phyloP scores from a whole-genome alignment of 92 coral and sea anemone species.

The Epizoanthus scotinus region DNA sequence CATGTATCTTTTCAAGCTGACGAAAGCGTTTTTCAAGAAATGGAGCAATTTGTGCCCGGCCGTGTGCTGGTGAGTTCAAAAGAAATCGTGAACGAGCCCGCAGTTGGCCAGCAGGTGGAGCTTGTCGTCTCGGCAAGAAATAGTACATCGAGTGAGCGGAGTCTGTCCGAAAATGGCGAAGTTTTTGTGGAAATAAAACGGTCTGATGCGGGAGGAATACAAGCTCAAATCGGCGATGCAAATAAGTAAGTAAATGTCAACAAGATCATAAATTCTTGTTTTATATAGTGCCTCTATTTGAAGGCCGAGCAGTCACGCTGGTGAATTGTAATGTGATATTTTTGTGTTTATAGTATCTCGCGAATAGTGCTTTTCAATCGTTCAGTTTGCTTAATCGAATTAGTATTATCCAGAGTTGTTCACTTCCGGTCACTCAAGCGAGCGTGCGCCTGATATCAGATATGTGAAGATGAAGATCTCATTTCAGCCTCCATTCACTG shows the following conservation, averaged over 20 bases:
- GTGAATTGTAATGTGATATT: no score
- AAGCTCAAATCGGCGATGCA: slow-evolving; percentile 26
- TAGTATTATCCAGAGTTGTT: no score
- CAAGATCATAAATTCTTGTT: neutral
- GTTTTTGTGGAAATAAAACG: slow-evolving; percentile 29
- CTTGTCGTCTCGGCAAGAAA: slow-evolving; percentile 17
- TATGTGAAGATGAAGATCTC: no score
- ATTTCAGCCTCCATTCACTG: no score
- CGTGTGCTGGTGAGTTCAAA: slow-evolving; percentile 28
- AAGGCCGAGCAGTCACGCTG: no score
- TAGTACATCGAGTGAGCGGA: slow-evolving; percentile 11
- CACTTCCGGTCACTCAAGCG: no score
- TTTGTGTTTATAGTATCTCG: no score
- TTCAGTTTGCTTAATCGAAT: no score
- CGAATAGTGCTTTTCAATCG: no score
- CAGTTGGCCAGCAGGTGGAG: slow-evolving; percentile 22
- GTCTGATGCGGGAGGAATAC: slow-evolving; percentile 26
- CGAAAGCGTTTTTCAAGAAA: slow-evolving; percentile 28
- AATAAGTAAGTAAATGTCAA: slow-evolving; percentile 17
- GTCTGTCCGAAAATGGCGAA: slow-evolving; percentile 21
- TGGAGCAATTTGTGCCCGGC: slow-evolving; percentile 44
- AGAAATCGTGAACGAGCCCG: slow-evolving; percentile 22
- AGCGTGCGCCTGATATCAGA: no score
- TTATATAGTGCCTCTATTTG: no score
- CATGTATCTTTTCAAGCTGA: slow-evolving; percentile 36